Conservation (phyloP, 2,113 vertebrate species). For the Lipophrys pholis region DNA sequence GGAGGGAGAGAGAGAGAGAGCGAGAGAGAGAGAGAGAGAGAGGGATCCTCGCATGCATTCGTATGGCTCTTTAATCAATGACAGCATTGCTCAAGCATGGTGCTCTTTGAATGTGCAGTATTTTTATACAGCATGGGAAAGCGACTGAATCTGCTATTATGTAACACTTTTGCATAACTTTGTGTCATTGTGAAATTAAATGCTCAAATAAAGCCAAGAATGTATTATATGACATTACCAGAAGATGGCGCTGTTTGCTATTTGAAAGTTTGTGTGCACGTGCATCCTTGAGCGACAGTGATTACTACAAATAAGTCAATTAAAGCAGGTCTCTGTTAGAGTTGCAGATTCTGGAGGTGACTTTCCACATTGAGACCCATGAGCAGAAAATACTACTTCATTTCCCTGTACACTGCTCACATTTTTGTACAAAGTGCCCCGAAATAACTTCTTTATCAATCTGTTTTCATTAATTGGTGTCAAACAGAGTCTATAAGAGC, state of each 20-base stretch:
- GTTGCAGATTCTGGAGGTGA: too few relatives aligned
- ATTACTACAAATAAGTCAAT: not conserved
- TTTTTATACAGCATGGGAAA: not conserved
- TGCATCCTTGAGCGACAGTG: not conserved
- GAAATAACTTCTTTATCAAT: too few relatives aligned
- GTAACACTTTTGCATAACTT: not conserved
- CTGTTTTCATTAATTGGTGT: too few relatives aligned
- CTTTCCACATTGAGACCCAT: too few relatives aligned
- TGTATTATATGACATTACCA: constrained; percentile 24
- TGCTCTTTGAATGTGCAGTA: constrained; percentile 1
- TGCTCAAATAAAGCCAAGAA: not conserved
- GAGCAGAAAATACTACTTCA: too few relatives aligned
- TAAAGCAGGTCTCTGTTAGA: not conserved
- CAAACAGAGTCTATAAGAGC: too few relatives aligned
- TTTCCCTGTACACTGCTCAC: too few relatives aligned
- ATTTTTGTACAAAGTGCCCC: too few relatives aligned
- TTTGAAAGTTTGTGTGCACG: not conserved
- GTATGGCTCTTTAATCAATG: not conserved
- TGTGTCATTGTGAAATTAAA: not conserved
- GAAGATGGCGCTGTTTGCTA: constrained; percentile 60
- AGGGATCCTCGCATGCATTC: not conserved
- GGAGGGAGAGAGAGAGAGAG: too few relatives aligned
- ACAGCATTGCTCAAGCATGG: not conserved
- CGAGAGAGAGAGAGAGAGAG: too few relatives aligned
- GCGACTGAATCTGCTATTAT: too few relatives aligned